Evolutionary conservation across 2,888 invertebrate species (phyloP).

Genomic region (Lasioglossum leucozonium): DNA sequence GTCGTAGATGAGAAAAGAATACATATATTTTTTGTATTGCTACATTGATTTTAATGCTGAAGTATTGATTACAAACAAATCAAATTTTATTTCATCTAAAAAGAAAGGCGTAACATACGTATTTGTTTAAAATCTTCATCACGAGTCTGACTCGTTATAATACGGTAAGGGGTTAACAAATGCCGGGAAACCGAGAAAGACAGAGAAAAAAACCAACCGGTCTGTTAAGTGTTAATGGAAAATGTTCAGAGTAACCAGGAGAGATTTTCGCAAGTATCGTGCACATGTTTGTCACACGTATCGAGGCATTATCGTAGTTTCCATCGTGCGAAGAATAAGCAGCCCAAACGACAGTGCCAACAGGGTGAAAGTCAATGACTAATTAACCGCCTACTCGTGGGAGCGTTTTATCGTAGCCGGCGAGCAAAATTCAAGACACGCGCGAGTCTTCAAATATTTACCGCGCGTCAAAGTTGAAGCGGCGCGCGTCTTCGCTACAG

Average conservation of each 20-base stretch:
- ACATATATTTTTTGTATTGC: too few species aligned
- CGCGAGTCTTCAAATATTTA: conserved; percentile 33
- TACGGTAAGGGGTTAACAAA: too few species aligned
- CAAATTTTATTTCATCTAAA: too few species aligned
- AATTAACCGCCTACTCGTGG: conserved; percentile 14
- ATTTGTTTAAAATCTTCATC: too few species aligned
- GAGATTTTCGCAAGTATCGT: neutral
- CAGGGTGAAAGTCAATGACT: neutral
- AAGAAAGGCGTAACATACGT: too few species aligned
- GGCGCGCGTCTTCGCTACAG: neutral
- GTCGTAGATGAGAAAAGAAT: too few species aligned
- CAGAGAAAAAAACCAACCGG: too few species aligned
- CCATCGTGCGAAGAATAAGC: neutral
- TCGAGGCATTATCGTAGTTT: neutral
- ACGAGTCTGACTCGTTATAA: too few species aligned
- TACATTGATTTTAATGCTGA: too few species aligned
- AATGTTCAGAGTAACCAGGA: neutral
- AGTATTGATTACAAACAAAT: too few species aligned
- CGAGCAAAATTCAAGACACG: neutral
- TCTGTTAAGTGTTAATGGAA: too few species aligned
- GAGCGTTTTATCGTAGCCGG: neutral
- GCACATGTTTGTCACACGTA: neutral
- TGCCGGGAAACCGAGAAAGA: too few species aligned
- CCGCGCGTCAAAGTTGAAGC: conserved; percentile 1
- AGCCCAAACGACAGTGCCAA: neutral